Evolutionary conservation across 2,797 vertebrate genomes (phyloP), one percentile per base, ranked within the genome.

Genomic region (Rhinella marina): DNA sequence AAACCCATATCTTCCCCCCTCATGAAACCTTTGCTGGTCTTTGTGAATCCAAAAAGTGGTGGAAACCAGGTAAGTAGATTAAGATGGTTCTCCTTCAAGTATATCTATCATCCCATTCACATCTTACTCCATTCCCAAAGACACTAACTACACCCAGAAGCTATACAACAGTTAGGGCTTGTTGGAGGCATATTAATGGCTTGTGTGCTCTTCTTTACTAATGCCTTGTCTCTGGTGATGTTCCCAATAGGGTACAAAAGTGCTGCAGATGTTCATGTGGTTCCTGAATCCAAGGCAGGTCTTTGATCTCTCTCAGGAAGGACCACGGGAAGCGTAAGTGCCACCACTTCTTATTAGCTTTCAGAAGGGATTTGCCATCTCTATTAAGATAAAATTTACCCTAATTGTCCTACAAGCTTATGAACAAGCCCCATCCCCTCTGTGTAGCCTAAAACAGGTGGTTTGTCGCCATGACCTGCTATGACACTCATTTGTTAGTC

Each of bases 251-350:
- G 98, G 98, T 91, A 97, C 97, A 87, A 99, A 99, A 93, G 96
- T 99, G 91, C 93, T 99, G 21, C 98, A 99, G 95, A 99, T 97
- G 96, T 99, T 99, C 93, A 99, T 99, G 98, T 99, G 98, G 98
- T 98, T 97, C 93, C 90, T 99, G 93, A 99, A 99, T 93, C 98
- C 98, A 56, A 97, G 98, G 32, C 98, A 99, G 92, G 98, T 99
- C 83, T 99, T 99, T 90, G 98, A 99, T 93, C 96, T 99, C 91
- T 99, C 98, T 87, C 97, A 99, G 94, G 98, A 97, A 41, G 98
- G 98, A 32, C 97, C 98, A 3, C 96, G 96, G 92, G 98, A 99
- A 91, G 98, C 98, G 98, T 99, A 91, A 98, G 98, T 99, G 82
- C 54, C 50, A 7, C 72, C 52, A 10, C 7, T 1, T 12, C 21